Percentiles rank a stretch among this genome's conserved stretches.
phyloP scores from a whole-genome alignment of 1,140 invertebrate genomes.

The Elymnias hypermnestra region DNA sequence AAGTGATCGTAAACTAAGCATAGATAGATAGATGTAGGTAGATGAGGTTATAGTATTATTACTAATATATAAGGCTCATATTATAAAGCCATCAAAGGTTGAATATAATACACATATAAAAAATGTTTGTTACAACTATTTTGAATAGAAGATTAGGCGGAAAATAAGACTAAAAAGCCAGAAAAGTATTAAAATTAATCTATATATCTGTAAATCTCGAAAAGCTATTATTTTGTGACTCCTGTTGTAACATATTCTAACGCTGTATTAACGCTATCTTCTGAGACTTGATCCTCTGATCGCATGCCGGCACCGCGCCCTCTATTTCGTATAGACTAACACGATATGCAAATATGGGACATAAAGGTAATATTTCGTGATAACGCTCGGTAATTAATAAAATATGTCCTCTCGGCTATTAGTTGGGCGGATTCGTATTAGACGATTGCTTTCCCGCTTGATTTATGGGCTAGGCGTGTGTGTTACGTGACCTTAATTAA shows the following conservation, averaged over 20 bases:
- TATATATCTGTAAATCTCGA: too few species aligned
- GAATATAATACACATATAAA: too few species aligned
- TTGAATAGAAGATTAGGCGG: not conserved
- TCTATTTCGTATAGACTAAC: slow-evolving; percentile 48
- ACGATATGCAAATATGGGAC: slow-evolving; percentile 70
- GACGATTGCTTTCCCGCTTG: slow-evolving; percentile 46
- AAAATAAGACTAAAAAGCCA: not conserved
- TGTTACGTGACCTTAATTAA: slow-evolving; percentile 46
- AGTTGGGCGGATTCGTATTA: slow-evolving; percentile 54
- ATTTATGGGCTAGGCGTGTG: slow-evolving; percentile 45
- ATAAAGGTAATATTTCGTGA: slow-evolving; percentile 71
- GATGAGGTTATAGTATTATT: too few species aligned
- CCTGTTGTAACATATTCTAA: not conserved
- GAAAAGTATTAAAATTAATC: too few species aligned
- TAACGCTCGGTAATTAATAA: slow-evolving; percentile 66
- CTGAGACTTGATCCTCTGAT: slow-evolving; percentile 22
- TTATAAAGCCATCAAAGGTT: too few species aligned
- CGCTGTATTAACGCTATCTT: too few species aligned
- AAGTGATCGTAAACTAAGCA: too few species aligned
- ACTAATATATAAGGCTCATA: too few species aligned
- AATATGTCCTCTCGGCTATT: slow-evolving; percentile 56
- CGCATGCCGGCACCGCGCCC: slow-evolving; percentile 51
- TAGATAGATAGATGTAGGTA: too few species aligned
- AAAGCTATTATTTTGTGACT: too few species aligned
- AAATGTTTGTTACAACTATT: too few species aligned